A percentile compares a stretch with the other conserved stretches of the same genome.
These are phyloP conservation scores for Ptychadena robeensis DNA, from an alignment of 2,797 vertebrate species.

Conservation along the genomic window DNA sequence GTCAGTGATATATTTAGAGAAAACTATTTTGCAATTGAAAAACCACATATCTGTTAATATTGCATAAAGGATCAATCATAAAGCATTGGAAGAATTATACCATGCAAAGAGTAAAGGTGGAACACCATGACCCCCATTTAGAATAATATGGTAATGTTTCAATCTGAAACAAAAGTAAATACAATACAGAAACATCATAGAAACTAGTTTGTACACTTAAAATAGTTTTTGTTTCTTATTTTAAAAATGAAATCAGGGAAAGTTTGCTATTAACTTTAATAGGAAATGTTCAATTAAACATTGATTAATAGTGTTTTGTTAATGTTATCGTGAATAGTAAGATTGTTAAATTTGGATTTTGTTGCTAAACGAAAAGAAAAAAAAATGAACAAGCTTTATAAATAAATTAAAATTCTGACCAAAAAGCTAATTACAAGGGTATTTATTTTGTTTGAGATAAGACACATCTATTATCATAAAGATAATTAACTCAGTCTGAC, in stretches of 20 bases:
- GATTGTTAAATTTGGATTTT: slow-evolving; percentile 64
- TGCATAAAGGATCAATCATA: no score
- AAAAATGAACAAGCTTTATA: slow-evolving; percentile 80
- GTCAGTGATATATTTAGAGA: no score
- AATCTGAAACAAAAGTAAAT: neutral
- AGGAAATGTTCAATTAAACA: slow-evolving; percentile 6
- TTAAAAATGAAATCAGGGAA: neutral
- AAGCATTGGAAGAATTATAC: neutral
- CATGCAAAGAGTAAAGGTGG: neutral
- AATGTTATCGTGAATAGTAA: slow-evolving; percentile 59
- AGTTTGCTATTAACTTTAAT: neutral
- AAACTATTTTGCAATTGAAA: no score
- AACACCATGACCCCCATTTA: neutral
- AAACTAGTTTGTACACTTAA: neutral
- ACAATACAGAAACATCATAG: neutral
- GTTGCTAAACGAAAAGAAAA: slow-evolving; percentile 68
- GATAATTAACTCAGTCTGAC: slow-evolving; percentile 87
- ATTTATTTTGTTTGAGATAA: slow-evolving; percentile 87
- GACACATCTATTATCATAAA: slow-evolving; percentile 86
- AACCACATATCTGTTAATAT: no score
- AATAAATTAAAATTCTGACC: slow-evolving; percentile 84
- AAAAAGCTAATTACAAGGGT: slow-evolving; percentile 84
- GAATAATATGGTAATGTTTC: neutral
- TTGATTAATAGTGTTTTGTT: slow-evolving; percentile 31
- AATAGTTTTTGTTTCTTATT: neutral